These are phyloP conservation scores for Mesocricetus auratus DNA, from an alignment of 2,113 vertebrate species.

Conservation along the genomic window DNA sequence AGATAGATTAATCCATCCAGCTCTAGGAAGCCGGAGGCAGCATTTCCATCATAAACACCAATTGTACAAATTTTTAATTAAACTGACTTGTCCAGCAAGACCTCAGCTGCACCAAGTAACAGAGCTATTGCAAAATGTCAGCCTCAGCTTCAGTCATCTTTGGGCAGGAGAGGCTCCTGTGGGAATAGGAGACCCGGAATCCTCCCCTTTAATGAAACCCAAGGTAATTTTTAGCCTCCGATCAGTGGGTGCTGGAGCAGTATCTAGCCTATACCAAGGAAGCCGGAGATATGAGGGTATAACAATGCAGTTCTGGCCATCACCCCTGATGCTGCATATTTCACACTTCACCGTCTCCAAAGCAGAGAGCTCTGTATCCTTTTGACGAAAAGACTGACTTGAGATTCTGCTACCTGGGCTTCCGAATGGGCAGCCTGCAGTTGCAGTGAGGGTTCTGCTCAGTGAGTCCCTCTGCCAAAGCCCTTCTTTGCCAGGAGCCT, in stretches of 20 bases:
- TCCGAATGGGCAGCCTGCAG: background rate
- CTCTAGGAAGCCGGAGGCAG: background rate
- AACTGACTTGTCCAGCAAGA: slow-evolving; percentile 28
- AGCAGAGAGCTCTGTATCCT: background rate
- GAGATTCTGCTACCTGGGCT: background rate
- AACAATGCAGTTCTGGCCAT: accelerated
- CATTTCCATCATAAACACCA: background rate
- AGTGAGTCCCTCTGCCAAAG: background rate
- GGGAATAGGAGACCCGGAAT: background rate
- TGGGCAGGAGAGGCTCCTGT: background rate
- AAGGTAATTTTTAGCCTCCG: background rate
- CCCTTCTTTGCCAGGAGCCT: background rate
- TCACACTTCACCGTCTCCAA: background rate
- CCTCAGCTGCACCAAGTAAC: background rate
- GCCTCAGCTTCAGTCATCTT: background rate
- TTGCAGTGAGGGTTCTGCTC: background rate
- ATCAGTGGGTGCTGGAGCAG: background rate
- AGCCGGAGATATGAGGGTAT: background rate
- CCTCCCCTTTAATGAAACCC: background rate
- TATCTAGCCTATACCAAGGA: background rate
- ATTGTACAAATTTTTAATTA: slow-evolving; percentile 20
- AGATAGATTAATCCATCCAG: background rate
- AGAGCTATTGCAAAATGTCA: slow-evolving; percentile 7
- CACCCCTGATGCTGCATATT: accelerated
- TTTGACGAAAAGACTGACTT: background rate